Base-by-base conservation (phyloP, 2,113 vertebrate species). In the Silurus meridionalis region DNA sequence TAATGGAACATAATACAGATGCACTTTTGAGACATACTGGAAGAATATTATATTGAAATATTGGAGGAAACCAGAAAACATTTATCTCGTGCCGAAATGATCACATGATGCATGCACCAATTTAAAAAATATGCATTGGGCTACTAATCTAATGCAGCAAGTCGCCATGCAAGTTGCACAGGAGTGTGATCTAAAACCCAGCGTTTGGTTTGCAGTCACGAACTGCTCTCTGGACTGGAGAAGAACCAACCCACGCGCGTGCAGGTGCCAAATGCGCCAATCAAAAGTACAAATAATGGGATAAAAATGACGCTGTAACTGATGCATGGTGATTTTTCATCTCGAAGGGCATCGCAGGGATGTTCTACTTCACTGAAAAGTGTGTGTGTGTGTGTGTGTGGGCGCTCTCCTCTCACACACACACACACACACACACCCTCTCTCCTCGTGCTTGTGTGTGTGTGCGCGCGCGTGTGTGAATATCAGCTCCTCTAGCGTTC, bases 401-500 rank as follows among this genome's bases (percentile, higher is more conserved):
- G 8, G 61, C 13, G 8, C 55, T 13, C 55, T 57, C 55, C 55
- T 7, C 28, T 15, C 64, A 2, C 63, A 3, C 64, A 9, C 64
- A 13, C 72, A 11, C 48, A 4, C 48, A 5, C 21, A 11, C 17
- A 10, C 66, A 2, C n/a, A 4, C 79, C 3, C 79, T 23, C 79
- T 13, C 58, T 48, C 79, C 80, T 81, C 60, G 86, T 74, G 80
- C 60, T 50, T n/a, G 69, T 57, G 48, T 52, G 55, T 25, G 89
- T 88, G 91, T 89, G 37, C 2, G 83, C 90, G 90, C 87, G 89
- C 88, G 91, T 89, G 89, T 72, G 75, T 90, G 75, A 89, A 87
- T 77, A 90, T 87, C 87, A 87, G 86, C 85, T 88, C 89, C 88
- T 86, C 85, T 82, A 92, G 90, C 91, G 90, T 89, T 87, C 88